phyloP scores from a whole-genome alignment of 2,888 invertebrate species.

The Spialia ferax region DNA sequence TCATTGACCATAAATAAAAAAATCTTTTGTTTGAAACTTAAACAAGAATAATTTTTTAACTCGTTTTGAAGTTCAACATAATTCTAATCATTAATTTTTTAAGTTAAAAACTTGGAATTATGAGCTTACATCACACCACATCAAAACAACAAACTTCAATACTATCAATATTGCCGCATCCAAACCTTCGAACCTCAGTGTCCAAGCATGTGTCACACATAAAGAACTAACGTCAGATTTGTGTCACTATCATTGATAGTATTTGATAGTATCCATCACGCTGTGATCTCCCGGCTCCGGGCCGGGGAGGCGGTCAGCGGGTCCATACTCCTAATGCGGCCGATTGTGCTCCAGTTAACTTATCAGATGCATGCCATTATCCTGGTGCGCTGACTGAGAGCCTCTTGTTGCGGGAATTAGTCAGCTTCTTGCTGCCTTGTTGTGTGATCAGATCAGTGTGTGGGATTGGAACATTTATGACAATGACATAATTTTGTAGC shows the following conservation, averaged over 20 bases:
- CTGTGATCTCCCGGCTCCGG: background rate
- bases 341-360: background rate
- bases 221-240: slow-evolving; percentile 9
- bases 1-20: no score
- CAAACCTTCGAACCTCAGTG: background rate
- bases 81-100: no score
- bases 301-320: background rate
- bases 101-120: no score
- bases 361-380: background rate
- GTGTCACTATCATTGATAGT: slow-evolving; percentile 5
- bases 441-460: no score
- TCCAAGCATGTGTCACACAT: background rate
- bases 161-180: background rate
- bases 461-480: background rate
- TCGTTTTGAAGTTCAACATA: no score
- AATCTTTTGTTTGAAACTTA: no score
- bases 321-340: background rate
- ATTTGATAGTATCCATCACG: background rate
- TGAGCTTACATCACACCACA: no score
- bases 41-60: no score
- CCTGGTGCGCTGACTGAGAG: slow-evolving; percentile 4
- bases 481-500: background rate
- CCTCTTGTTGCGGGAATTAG: background rate
- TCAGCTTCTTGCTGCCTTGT: background rate
- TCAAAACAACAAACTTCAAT: no score